These are phyloP conservation scores for Myotis lucifugus DNA, from an alignment of 2,113 vertebrate species.

Conservation along the genomic window DNA sequence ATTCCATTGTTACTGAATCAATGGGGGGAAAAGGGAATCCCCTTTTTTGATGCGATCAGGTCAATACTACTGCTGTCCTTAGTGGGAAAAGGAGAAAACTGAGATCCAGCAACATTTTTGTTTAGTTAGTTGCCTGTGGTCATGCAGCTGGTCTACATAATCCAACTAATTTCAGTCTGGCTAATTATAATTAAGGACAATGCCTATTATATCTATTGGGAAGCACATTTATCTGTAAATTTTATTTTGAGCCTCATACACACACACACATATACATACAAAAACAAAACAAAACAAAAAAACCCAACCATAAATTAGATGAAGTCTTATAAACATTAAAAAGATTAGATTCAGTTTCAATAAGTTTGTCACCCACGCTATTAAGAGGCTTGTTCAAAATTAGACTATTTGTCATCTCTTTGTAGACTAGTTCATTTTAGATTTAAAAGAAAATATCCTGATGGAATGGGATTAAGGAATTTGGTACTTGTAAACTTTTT, in stretches of 20 bases:
- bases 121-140: neutral
- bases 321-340: neutral
- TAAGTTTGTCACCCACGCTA: neutral
- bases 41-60: neutral
- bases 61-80: neutral
- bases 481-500: neutral
- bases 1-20: neutral
- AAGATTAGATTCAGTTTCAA: neutral
- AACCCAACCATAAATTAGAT: neutral
- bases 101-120: neutral
- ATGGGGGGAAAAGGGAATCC: no score
- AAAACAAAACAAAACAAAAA: neutral
- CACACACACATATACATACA: neutral
- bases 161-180: neutral
- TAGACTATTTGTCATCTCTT: neutral
- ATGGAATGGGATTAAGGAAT: neutral
- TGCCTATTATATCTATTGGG: no score
- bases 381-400: neutral
- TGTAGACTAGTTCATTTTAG: neutral
- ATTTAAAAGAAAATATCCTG: neutral
- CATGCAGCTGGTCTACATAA: accelerated
- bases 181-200: neutral
- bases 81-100: neutral
- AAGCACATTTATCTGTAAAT: neutral
- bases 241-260: neutral